Conservation (phyloP, 2,113 vertebrate species). For the Anoura caudifer region DNA sequence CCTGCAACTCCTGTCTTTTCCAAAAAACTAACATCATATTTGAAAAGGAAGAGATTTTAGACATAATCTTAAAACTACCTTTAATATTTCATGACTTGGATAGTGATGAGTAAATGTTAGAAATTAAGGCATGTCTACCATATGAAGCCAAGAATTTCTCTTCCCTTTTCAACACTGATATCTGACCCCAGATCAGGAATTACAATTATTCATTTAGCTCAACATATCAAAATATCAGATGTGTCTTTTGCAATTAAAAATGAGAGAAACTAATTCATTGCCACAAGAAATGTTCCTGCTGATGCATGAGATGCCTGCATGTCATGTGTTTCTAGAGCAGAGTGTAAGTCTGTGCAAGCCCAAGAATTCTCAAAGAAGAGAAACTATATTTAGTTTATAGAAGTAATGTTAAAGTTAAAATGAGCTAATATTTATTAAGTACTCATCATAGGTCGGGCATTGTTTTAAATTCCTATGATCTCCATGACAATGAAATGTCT, state of each 20-base stretch:
- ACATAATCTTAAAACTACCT: neutral
- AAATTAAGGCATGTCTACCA: neutral
- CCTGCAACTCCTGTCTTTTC: too few relatives aligned
- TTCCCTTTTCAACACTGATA: neutral
- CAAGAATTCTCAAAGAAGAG: neutral
- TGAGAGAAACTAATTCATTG: neutral
- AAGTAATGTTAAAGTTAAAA: neutral
- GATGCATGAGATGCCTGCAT: neutral
- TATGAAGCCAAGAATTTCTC: neutral
- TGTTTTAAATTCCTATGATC: neutral
- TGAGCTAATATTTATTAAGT: neutral
- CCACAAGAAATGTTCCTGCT: neutral
- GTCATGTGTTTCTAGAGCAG: neutral
- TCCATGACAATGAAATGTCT: neutral
- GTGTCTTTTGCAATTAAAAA: neutral
- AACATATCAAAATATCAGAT: neutral
- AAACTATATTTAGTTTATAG: neutral
- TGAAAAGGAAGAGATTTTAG: too few relatives aligned
- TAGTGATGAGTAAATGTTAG: neutral
- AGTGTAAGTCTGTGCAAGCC: neutral
- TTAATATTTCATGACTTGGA: neutral
- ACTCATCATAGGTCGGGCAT: neutral
- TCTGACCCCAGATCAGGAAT: neutral
- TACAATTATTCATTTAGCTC: neutral
- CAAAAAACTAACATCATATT: too few relatives aligned